Percentiles rank a stretch among this genome's conserved stretches.
Conservation (phyloP, 2,888 invertebrate species). For the Tillus elongatus region DNA sequence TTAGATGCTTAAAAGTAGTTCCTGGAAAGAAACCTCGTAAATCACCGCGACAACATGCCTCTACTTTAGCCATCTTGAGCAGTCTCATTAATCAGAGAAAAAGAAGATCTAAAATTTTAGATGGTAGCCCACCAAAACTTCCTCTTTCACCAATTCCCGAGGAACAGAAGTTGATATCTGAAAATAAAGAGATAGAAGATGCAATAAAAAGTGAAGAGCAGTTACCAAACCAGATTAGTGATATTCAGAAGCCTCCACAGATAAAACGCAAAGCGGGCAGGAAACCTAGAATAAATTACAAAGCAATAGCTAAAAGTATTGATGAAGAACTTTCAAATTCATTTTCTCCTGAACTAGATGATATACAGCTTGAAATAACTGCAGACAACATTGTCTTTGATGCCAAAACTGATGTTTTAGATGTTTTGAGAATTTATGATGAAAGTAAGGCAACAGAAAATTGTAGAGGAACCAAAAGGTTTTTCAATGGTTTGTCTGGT, state of each 20-base stretch:
- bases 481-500: conserved; percentile 38
- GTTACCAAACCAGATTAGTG: conserved; percentile 18
- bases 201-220: conserved; percentile 13
- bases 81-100: conserved; percentile 52
- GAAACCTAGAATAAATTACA: conserved; percentile 38
- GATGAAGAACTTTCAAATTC: conserved; percentile 40
- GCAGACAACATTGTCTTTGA: conserved; percentile 36
- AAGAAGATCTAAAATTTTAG: conserved; percentile 33
- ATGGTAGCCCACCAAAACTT: conserved; percentile 17
- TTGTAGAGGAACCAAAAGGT: conserved; percentile 8
- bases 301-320: conserved; percentile 39
- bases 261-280: conserved; percentile 36
- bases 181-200: conserved; percentile 17
- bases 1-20: conserved; percentile 12
- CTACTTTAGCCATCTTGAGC: conserved; percentile 73
- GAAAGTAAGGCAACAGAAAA: conserved; percentile 40
- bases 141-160: conserved; percentile 28
- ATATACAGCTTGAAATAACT: not conserved
- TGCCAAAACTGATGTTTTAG: conserved; percentile 29
- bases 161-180: conserved; percentile 19
- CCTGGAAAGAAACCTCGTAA: conserved; percentile 60
- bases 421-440: conserved; percentile 41
- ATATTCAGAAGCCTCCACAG: conserved; percentile 38
- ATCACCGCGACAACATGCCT: conserved; percentile 81
- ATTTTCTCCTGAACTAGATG: not conserved